A percentile compares a stretch with the other conserved stretches of the same genome.
Conservation (phyloP, 1,140 invertebrate species). For the Monochamus saltuarius region DNA sequence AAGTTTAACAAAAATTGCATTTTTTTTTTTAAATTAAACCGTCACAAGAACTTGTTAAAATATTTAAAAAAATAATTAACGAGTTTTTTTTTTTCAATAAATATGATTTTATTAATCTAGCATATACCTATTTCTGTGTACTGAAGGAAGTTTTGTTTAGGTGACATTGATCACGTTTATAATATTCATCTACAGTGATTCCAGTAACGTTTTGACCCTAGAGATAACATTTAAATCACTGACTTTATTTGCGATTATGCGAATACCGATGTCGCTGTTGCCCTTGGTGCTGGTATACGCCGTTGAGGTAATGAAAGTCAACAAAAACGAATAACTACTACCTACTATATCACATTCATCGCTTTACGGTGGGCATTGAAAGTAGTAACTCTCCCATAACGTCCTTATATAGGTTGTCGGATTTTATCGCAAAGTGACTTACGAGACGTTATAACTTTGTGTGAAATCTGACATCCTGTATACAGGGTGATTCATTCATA, state of each 20-base stretch:
- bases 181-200: constrained; percentile 71
- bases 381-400: neutral
- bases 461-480: too few relatives aligned
- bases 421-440: neutral
- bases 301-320: constrained; percentile 62
- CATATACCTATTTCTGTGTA: neutral
- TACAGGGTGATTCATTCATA: too few relatives aligned
- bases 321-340: neutral
- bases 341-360: neutral
- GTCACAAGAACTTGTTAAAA: too few relatives aligned
- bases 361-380: neutral
- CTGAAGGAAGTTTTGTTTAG: constrained; percentile 51
- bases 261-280: constrained; percentile 72
- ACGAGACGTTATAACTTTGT: too few relatives aligned
- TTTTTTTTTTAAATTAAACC: too few relatives aligned
- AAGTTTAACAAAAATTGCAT: too few relatives aligned
- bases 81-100: too few relatives aligned
- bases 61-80: too few relatives aligned
- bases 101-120: too few relatives aligned
- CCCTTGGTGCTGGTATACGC: constrained; percentile 68
- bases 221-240: constrained; percentile 84
- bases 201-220: constrained; percentile 68
- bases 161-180: constrained; percentile 86
- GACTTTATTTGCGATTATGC: constrained; percentile 82
- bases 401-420: neutral